Base-by-base conservation (phyloP, 2,113 vertebrate genomes). In the Sprattus sprattus region DNA sequence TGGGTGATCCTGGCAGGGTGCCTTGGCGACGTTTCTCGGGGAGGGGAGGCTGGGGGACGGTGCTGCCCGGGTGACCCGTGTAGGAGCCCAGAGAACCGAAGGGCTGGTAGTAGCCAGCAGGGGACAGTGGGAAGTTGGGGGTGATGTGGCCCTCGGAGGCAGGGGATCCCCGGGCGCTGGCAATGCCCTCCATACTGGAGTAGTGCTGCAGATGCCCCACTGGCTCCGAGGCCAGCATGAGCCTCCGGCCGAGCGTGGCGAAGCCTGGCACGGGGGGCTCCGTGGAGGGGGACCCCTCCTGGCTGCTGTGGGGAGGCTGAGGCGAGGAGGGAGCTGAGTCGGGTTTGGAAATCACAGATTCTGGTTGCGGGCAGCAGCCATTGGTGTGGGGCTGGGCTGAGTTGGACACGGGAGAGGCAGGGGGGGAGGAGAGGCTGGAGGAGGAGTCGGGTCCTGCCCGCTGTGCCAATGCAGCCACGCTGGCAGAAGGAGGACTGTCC, bases 1-100 rank as follows among this genome's bases (percentile, higher is more conserved):
- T 88, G 39, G 92, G 91, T 2, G 92, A 92, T 2, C 92, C 94
- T 0, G 90, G 82, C 86, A 90, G 87, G 44, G 89, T 49, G 0
- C 90, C 89, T 0, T 88, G 86, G 18, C 96, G 95, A 4, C 94
- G 95, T 84, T 98, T 98, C 92, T 97, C 97, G 0, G 97, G 97
- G 60, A 97, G 87, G 0, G 96, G 95, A 0, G 97, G 97, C 84
- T 97, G 97, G 4, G 91, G 92, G 85, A 93, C 92, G 81, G 92
- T 90, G 86, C 93, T 90, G 54, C 91, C 91, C 83, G 92, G 91
- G 89, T 93, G 93, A 78, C 91, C 91, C 2, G 90, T 90, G 85
- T 87, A 87, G 54, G 86, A 45, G 20, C 88, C 64, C 0, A 88
- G 89, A 1, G 93, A 88, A 32, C 54, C 83, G 84, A 88, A 64